A percentile compares a stretch with the other conserved stretches of the same genome.
These are phyloP conservation scores for Cathartes aura DNA, from an alignment of 2,113 vertebrate species.

Conservation along the genomic window DNA sequence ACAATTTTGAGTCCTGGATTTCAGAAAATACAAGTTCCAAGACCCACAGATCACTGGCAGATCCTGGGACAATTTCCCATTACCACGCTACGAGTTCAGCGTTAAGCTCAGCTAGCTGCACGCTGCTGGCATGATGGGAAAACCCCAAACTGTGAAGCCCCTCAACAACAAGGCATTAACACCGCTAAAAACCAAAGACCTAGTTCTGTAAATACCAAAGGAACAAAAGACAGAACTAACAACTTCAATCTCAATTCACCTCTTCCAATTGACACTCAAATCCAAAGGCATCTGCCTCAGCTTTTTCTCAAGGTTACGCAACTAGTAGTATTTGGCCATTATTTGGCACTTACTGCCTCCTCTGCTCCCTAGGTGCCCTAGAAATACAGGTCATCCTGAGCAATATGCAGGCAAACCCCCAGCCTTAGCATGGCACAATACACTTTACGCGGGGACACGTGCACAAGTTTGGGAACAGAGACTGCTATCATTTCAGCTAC, in stretches of 20 bases:
- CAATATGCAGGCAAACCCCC: neutral
- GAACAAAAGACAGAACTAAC: neutral
- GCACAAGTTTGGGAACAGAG: neutral
- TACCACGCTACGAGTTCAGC: accelerated
- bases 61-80: neutral
- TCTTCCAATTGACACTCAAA: neutral
- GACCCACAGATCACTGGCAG: neutral
- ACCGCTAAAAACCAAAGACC: neutral
- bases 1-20: neutral
- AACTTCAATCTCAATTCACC: neutral
- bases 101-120: neutral
- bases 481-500: neutral
- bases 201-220: neutral
- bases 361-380: neutral
- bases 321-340: neutral
- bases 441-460: accelerated
- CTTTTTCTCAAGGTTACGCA: neutral
- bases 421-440: accelerated
- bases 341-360: neutral
- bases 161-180: neutral
- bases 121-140: neutral
- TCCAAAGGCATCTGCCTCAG: neutral
- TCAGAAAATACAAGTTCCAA: neutral
- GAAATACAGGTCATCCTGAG: neutral
- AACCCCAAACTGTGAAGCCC: neutral